Evolutionary conservation across 2,888 invertebrate genomes (phyloP).

Genomic region (Ceraclea dissimilis): DNA sequence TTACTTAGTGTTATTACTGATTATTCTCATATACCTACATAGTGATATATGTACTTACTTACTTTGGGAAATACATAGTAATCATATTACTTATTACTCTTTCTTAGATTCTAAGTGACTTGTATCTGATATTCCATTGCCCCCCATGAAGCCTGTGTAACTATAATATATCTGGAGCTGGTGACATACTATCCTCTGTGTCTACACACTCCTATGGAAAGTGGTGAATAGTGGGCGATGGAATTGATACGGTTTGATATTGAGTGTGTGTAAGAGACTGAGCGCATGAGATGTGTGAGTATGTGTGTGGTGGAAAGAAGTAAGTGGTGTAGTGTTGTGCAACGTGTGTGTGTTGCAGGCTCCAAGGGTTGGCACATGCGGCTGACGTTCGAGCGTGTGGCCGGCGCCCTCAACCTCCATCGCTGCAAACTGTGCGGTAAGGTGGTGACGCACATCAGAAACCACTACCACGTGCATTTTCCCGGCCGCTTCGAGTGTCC

Average conservation of each 20-base stretch:
- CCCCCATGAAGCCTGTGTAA: too few species aligned
- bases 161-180: too few species aligned
- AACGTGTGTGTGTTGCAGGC: slow-evolving; percentile 68
- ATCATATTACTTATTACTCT: background rate
- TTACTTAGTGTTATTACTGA: background rate
- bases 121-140: background rate
- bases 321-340: slow-evolving; percentile 14
- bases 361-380: slow-evolving; percentile 94
- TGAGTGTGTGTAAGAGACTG: background rate
- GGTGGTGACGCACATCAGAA: slow-evolving; percentile 90
- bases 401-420: slow-evolving; percentile 88
- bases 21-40: background rate
- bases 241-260: background rate
- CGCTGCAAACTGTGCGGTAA: slow-evolving; percentile 91
- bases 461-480: slow-evolving; percentile 92
- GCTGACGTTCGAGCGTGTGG: slow-evolving; percentile 88
- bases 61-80: background rate
- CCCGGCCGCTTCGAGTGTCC: slow-evolving; percentile 88
- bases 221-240: slow-evolving; percentile 1
- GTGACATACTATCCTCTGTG: too few species aligned
- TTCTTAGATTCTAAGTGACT: background rate
- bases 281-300: background rate
- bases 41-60: background rate
- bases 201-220: too few species aligned
- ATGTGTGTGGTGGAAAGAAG: background rate